Evolutionary conservation across 1,140 invertebrate species (phyloP), one percentile per base, ranked within the genome.

Genomic region (Melanaphis sacchari): DNA sequence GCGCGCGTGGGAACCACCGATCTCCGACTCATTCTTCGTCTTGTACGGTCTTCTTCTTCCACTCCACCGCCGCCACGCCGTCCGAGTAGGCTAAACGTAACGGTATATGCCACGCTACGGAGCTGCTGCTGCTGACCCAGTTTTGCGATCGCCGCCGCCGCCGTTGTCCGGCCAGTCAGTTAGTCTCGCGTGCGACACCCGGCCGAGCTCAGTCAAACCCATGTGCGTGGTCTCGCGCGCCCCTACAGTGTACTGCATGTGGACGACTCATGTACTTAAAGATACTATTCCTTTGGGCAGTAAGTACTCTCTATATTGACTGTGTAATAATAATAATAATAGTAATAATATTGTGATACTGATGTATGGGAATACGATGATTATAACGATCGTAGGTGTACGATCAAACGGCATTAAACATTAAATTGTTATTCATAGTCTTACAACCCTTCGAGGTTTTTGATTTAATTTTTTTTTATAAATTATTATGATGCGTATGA

Each of bases 201-300:
- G 91, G 81, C 91, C 91, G 81, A 93, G 31, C 66, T 93, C 91
- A 93, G 81, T 93, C 36, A 93, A 93, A 85, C 91, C 91, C 81
- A 93, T 93, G 91, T 93, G 91, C 91, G 91, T 93, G 91, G 91
- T 93, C 46, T 43, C 91, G 81, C 91, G 91, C 91, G 81, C 91
- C 91, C 81, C 91, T 93, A 93, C 91, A 93, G 91, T 93, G 91
- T 93, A 93, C 91, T 93, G 91, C 81, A 93, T 93, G 91, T 93
- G 91, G 91, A 93, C 91, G 91, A 93, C 91, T 93, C 91, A 93
- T 93, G 91, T 93, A 93, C 91, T 41, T 93, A 93, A 93, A 93
- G 91, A 85, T 93, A 93, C 91, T 93, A 93, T 43, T 93, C 91
- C 91, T 93, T 40, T 93, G 91, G 91, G 91, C 91, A 93, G 91